Percentiles rank a stretch among this genome's conserved stretches.
Conservation (phyloP, 1,140 invertebrate genomes). For the Heterodera schachtii region DNA sequence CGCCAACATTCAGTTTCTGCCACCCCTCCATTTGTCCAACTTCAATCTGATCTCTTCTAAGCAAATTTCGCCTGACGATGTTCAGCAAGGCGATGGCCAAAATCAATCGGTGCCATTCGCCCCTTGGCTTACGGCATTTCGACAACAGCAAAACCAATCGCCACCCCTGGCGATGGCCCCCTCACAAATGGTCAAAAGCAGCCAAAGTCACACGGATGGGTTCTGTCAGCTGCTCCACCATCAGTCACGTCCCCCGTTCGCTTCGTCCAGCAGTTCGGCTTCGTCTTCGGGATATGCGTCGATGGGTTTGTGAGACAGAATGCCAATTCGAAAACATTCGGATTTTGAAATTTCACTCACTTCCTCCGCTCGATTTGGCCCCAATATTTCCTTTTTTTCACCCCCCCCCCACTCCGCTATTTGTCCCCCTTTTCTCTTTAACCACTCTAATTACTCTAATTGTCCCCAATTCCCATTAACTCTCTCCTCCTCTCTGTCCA, state of each 20-base stretch:
- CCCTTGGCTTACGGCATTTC: slow-evolving; percentile 11
- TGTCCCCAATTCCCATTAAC: neutral
- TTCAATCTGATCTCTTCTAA: slow-evolving; percentile 32
- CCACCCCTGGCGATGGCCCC: neutral
- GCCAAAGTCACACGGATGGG: slow-evolving; percentile 17
- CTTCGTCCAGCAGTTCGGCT: slow-evolving; percentile 32
- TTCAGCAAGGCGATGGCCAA: neutral
- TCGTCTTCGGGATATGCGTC: slow-evolving; percentile 51
- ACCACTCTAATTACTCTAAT: too few species aligned
- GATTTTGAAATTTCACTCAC: neutral
- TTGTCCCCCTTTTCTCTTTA: neutral
- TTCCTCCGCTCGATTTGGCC: neutral
- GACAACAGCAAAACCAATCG: neutral
- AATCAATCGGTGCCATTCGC: slow-evolving; percentile 5
- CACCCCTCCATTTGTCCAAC: neutral
- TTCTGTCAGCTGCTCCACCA: neutral
- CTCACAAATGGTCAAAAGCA: slow-evolving; percentile 1
- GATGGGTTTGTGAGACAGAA: slow-evolving; percentile 35
- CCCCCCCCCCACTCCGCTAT: neutral
- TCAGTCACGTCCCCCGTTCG: slow-evolving; percentile 12
- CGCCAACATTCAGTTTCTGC: neutral
- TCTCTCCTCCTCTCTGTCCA: neutral
- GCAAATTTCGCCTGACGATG: slow-evolving; percentile 27
- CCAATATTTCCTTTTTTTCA: neutral
- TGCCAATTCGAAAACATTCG: neutral